phyloP scores from a whole-genome alignment of 30 jellyfish, hydroid and myxozoan genomes.

The Aurelia coerulea region DNA sequence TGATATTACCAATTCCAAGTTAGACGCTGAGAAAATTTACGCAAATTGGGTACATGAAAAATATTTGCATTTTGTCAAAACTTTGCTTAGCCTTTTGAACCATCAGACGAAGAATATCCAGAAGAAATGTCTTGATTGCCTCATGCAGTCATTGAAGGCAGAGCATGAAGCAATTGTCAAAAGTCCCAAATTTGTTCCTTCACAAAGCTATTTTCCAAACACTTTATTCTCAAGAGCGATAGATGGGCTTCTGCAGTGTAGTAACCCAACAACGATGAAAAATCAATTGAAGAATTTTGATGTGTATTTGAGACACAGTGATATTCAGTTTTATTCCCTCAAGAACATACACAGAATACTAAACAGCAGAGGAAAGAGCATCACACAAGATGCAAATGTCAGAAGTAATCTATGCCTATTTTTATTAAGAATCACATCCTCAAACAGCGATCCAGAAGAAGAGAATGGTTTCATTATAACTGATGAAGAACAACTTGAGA shows the following conservation, averaged over 20 bases:
- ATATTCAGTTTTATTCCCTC: conserved; percentile 57
- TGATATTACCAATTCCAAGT: background rate
- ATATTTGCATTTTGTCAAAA: conserved; percentile 32
- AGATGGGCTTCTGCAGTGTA: conserved; percentile 21
- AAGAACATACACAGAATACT: conserved; percentile 5
- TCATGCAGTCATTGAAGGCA: conserved; percentile 40
- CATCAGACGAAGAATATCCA: conserved; percentile 1
- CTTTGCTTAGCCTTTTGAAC: conserved; percentile 8
- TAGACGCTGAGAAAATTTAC: conserved; percentile 50
- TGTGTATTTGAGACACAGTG: conserved; percentile 21
- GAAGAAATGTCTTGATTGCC: conserved; percentile 20
- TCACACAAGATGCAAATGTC: conserved; percentile 11
- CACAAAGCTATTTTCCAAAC: conserved; percentile 41
- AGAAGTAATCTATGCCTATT: conserved; percentile 3
- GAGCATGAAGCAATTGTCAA: conserved; percentile 45
- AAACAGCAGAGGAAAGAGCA: conserved; percentile 9
- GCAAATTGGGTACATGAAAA: conserved; percentile 65
- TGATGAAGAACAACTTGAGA: conserved; percentile 12
- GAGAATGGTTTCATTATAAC: conserved; percentile 16
- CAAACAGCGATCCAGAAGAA: background rate
- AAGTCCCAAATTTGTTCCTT: conserved; percentile 25
- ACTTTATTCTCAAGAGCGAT: conserved; percentile 26
- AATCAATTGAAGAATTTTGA: conserved; percentile 1
- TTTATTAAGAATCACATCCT: conserved; percentile 14
- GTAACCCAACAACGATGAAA: background rate